Evolutionary conservation across 2,888 invertebrate species (phyloP).

Genomic region (Trachelus iudaicus): DNA sequence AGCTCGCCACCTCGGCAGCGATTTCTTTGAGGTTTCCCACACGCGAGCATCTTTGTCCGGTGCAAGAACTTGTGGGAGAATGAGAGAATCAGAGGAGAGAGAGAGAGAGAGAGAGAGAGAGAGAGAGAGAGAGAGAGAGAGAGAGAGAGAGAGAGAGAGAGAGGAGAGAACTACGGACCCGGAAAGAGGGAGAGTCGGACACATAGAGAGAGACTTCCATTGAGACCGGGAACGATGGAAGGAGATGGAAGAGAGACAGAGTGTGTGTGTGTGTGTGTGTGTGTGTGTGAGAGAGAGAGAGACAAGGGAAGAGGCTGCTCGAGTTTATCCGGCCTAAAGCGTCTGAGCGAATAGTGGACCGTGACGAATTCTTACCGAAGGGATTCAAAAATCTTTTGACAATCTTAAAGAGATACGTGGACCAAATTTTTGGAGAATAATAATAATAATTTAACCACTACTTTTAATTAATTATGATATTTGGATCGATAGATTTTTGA

Average conservation of each 20-base stretch:
- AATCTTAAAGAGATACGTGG: not conserved
- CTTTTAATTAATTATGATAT: not conserved
- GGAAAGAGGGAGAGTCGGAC: not conserved
- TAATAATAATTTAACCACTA: not conserved
- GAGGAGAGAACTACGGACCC: not conserved
- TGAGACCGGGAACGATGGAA: not conserved
- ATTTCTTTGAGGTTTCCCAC: conserved; percentile 22
- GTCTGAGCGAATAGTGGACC: not conserved
- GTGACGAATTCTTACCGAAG: not conserved
- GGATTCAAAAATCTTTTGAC: not conserved
- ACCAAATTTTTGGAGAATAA: not conserved
- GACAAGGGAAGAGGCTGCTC: not conserved
- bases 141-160: too few relatives aligned
- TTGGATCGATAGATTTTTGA: not conserved
- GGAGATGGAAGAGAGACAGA: not conserved
- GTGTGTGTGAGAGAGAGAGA: too few relatives aligned
- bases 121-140: too few relatives aligned
- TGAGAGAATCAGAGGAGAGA: not conserved
- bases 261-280: too few relatives aligned
- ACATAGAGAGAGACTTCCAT: not conserved
- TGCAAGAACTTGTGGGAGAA: not conserved
- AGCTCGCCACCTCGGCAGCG: conserved; percentile 18
- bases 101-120: not conserved
- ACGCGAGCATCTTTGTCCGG: conserved; percentile 23
- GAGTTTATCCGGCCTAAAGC: not conserved